phyloP scores from a whole-genome alignment of 1,140 invertebrate species.

The Pinna nobilis region DNA sequence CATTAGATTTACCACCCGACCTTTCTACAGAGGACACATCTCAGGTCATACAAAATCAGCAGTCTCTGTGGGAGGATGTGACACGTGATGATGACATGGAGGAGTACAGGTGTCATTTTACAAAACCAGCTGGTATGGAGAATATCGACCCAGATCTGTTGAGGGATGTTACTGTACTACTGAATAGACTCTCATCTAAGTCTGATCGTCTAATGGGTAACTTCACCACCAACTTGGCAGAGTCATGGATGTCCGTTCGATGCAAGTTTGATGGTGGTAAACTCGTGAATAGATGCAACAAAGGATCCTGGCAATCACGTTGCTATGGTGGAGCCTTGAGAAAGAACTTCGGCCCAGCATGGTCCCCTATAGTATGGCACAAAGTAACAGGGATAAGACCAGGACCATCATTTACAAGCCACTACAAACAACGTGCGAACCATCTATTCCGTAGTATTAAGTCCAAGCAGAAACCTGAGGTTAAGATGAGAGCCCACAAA shows the following conservation, averaged over 20 bases:
- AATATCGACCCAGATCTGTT: conserved; percentile 4
- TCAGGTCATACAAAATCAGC: background rate
- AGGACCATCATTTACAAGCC: background rate
- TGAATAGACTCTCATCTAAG: conserved; percentile 18
- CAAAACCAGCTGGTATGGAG: background rate
- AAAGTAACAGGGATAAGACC: conserved; percentile 5
- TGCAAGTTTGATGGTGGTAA: conserved; percentile 45
- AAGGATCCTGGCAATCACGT: conserved; percentile 28
- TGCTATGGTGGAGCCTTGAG: conserved; percentile 36
- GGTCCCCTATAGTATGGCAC: conserved; percentile 35
- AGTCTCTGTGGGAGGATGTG: background rate
- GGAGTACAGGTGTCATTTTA: background rate
- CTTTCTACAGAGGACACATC: background rate
- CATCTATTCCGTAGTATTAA: background rate
- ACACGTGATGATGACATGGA: background rate
- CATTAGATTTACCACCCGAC: background rate
- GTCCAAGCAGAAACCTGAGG: background rate
- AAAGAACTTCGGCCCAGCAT: conserved; percentile 29
- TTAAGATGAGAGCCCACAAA: conserved; percentile 8
- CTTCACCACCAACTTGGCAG: conserved; percentile 37
- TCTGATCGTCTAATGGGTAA: conserved; percentile 62
- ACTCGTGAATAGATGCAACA: conserved; percentile 18
- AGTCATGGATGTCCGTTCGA: conserved; percentile 36
- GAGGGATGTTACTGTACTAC: conserved; percentile 12
- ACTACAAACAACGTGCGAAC: background rate